Percentiles rank a stretch among this genome's conserved stretches.
These are phyloP conservation scores for Coendou prehensilis DNA, from an alignment of 2,797 vertebrate genomes.

Conservation along the genomic window DNA sequence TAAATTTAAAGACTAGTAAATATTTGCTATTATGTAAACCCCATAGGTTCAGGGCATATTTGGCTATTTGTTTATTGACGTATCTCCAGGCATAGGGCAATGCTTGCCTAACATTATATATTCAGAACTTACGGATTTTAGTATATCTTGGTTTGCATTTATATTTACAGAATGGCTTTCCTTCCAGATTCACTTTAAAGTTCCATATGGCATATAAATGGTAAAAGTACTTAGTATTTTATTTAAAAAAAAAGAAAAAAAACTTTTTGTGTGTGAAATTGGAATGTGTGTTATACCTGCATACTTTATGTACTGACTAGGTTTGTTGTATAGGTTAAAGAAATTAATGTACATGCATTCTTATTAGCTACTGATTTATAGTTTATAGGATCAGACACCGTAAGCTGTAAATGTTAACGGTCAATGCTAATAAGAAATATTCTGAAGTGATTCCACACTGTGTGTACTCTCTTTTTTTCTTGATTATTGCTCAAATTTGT, in stretches of 20 bases:
- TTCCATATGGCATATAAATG: background rate
- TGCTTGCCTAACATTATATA: background rate
- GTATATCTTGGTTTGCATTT: slow-evolving; percentile 5
- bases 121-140: background rate
- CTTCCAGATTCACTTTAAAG: background rate
- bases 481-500: background rate
- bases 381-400: background rate
- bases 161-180: slow-evolving; percentile 18
- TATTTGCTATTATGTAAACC: background rate
- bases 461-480: background rate
- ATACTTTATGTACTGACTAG: background rate
- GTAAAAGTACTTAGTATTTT: background rate
- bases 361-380: background rate
- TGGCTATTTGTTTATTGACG: background rate
- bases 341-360: background rate
- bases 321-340: slow-evolving; percentile 4
- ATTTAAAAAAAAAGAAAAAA: background rate
- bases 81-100: background rate
- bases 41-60: background rate
- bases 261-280: background rate
- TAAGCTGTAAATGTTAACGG: background rate
- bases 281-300: background rate
- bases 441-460: background rate
- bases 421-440: background rate
- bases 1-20: slow-evolving; percentile 4